Conservation (phyloP, 1,140 invertebrate genomes). For the Zaprionus tsacasi region DNA sequence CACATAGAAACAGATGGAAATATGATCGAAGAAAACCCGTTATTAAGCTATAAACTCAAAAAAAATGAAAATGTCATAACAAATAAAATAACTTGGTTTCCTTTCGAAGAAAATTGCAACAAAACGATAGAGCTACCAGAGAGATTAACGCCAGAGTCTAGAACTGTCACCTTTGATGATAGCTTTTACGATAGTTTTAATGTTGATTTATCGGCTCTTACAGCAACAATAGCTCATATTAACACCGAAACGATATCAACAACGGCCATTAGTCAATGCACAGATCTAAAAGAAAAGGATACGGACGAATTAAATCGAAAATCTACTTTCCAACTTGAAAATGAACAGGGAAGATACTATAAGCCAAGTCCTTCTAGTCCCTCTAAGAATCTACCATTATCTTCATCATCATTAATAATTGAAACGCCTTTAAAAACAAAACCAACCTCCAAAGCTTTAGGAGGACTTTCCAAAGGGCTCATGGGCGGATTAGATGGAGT, state of each 20-base stretch:
- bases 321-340: not conserved
- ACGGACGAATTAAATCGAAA: constrained; percentile 1
- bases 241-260: constrained; percentile 21
- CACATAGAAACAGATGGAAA: not conserved
- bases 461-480: constrained; percentile 73
- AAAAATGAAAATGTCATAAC: not conserved
- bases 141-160: not conserved
- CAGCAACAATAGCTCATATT: constrained; percentile 47
- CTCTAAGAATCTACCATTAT: not conserved
- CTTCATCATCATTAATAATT: not conserved
- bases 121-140: not conserved
- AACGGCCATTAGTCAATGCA: constrained; percentile 7
- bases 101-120: not conserved
- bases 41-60: not conserved
- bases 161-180: constrained; percentile 61
- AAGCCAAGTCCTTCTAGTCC: constrained; percentile 21
- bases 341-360: constrained; percentile 44
- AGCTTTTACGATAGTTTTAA: constrained; percentile 79
- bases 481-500: constrained; percentile 76
- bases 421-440: constrained; percentile 37
- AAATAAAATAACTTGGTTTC: not conserved
- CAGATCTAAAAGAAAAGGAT: not conserved
- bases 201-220: constrained; percentile 68
- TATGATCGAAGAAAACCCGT: not conserved
- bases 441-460: constrained; percentile 61